Conservation (phyloP, 2,797 vertebrate species). For the Anableps anableps region DNA sequence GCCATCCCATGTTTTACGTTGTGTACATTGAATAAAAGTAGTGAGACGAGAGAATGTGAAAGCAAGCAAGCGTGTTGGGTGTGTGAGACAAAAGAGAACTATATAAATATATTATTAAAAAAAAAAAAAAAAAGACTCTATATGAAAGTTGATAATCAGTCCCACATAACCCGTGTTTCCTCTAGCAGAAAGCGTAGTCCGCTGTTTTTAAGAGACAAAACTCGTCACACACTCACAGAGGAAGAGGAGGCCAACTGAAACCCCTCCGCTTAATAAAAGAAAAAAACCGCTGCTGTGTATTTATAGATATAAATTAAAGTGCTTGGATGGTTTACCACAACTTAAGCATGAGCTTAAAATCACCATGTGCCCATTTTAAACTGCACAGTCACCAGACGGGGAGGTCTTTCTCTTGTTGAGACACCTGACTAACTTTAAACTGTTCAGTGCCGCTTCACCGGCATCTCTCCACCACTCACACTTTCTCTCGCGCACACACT, state of each 20-base stretch:
- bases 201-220: conserved; percentile 73
- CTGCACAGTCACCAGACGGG: conserved; percentile 71
- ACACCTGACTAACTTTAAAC: conserved; percentile 64
- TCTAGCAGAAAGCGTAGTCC: conserved; percentile 91
- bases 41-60: conserved; percentile 88
- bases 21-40: conserved; percentile 94
- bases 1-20: conserved; percentile 87
- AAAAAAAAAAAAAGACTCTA: conserved; percentile 75
- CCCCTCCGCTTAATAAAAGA: conserved; percentile 42
- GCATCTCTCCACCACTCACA: conserved; percentile 41
- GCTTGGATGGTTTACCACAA: conserved; percentile 99
- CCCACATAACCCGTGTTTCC: conserved; percentile 96
- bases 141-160: conserved; percentile 95
- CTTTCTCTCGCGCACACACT: conserved; percentile 25
- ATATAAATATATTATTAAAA: conserved; percentile 84
- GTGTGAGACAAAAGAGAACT: conserved; percentile 68
- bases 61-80: conserved; percentile 64
- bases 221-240: conserved; percentile 60
- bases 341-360: conserved; percentile 99
- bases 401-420: conserved; percentile 45
- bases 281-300: conserved; percentile 96
- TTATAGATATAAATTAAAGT: conserved; percentile 99
- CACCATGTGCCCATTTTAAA: conserved; percentile 91
- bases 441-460: conserved; percentile 41
- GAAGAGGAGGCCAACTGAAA: conserved; percentile 84